Base-by-base conservation (phyloP, 1,140 invertebrate genomes). In the Mizuhopecten yessoensis region DNA sequence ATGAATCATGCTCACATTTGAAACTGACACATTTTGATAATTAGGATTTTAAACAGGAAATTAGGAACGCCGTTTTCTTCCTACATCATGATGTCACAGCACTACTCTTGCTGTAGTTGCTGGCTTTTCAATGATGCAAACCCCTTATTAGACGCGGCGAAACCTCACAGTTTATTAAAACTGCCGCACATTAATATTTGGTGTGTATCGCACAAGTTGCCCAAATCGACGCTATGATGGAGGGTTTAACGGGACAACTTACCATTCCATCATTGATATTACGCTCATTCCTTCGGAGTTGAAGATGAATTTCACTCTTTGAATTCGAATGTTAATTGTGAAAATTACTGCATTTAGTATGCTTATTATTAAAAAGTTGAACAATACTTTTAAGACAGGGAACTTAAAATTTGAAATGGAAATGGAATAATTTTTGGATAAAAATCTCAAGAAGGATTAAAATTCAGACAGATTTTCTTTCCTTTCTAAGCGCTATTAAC, bases 1-100 rank as follows among this genome's bases (percentile, higher is more conserved):
- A 75, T 75, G 57, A 75, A 75, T 75, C 57, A 75, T 75, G 29
- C 5, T 5, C 57, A 75, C 57, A 75, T 75, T 75, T 75, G 57
- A 75, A 75, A 75, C n/a, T 75, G 57, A 75, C 57, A 75, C 57
- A 75, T 75, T 75, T 75, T 75, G 57, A 75, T 75, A 75, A 75
- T 75, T 75, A 75, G 23, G 57, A 75, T 17, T n/a, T 29, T 75
- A 75, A 75, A 75, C 57, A 75, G 57, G 57, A 75, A 75, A 75
- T 75, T 75, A 75, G 57, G 57, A 75, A 29, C 23, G 57, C 23
- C 29, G 57, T 23, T 75, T 75, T 75, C 57, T 75, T 29, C 57
- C 57, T 75, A n/a, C 5, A 2, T 75, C 57, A 9, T 29, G n/a
- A 29, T 75, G 57, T 29, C 29, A 75, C 3, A 75, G 57, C 57